Conservation (phyloP, 2,888 invertebrate genomes). For the Junonia oenone region DNA sequence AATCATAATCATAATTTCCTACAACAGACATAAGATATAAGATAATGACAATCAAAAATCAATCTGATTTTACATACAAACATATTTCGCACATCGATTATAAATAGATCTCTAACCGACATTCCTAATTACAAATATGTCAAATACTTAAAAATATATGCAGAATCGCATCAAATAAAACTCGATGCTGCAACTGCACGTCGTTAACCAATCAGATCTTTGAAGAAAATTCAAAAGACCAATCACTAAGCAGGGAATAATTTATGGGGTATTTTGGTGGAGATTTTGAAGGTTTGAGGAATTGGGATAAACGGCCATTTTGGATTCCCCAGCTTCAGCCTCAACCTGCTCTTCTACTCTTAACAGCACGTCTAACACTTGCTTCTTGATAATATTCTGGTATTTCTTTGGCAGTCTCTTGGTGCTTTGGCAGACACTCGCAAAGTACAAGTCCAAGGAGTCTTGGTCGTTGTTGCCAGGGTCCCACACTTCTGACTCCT, state of each 20-base stretch:
- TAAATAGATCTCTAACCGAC: not conserved
- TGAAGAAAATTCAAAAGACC: not conserved
- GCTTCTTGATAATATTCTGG: slow-evolving; percentile 54
- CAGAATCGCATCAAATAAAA: too few relatives aligned
- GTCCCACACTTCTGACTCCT: slow-evolving; percentile 43
- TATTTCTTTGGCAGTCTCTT: slow-evolving; percentile 50
- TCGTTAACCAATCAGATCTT: too few relatives aligned
- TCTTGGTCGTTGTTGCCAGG: slow-evolving; percentile 43
- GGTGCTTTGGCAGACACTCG: slow-evolving; percentile 66
- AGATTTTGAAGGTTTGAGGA: not conserved
- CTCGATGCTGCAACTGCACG: too few relatives aligned
- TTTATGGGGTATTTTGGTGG: not conserved
- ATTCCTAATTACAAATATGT: not conserved
- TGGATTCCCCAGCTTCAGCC: slow-evolving; percentile 34
- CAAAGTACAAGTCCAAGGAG: slow-evolving; percentile 66
- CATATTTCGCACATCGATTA: too few relatives aligned
- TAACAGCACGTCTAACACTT: slow-evolving; percentile 57
- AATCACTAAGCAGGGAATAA: not conserved
- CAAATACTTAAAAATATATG: too few relatives aligned
- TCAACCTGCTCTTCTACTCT: slow-evolving; percentile 58
- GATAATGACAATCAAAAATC: not conserved
- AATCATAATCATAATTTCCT: not conserved
- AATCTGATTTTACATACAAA: not conserved
- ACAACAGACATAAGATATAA: not conserved
- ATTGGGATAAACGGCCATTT: slow-evolving; percentile 17